Evolutionary conservation across 2,797 vertebrate species (phyloP), one percentile per base, ranked within the genome.

Genomic region (Myiotriccus ornatus): DNA sequence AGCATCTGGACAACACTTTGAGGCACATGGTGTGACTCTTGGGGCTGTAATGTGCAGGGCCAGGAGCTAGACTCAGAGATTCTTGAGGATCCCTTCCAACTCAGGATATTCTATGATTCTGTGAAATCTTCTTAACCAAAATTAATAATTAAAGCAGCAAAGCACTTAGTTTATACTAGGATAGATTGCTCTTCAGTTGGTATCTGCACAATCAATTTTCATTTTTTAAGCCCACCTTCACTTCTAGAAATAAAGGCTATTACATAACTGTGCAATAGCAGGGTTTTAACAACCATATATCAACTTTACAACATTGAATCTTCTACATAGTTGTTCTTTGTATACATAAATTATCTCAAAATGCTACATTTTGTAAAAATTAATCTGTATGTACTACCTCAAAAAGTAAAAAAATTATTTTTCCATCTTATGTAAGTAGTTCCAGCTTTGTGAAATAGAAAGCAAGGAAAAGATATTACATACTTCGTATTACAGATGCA

Each of bases 241-340:
- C 25, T 80, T 44, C 37, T 34, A 70, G 15, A 62, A 18, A 37
- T 27, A 83, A 69, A 60, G 19, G 22, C 5, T 69, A 32, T 59
- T 41, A 52, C 0, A 0, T 1, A 68, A 62, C 9, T 3, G 1
- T 50, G 37, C 37, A 74, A 64, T 3, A 64, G 22, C 19, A 71
- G 3, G 2, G 19, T 24, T 88, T 69, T 49, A 86, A 83, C 23
- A 52, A 28, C 16, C 50, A 52, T 50, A 7, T 30, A 47, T 10
- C 20, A 71, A 19, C 27, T 65, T 84, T 19, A 57, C 30, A 84
- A 60, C 7, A 25, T 0, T 32, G 44, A 67, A 89, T 74, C 21
- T 52, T 65, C 5, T 32, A 0, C 14, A 76, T n/a, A 63, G 5
- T 10, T 70, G 11, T 19, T 73, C 25, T 90, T 68, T 8, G 10